Evolutionary conservation across 1,140 invertebrate species (phyloP), one percentile per base, ranked within the genome.

Genomic region (Sarcophaga bullata): DNA sequence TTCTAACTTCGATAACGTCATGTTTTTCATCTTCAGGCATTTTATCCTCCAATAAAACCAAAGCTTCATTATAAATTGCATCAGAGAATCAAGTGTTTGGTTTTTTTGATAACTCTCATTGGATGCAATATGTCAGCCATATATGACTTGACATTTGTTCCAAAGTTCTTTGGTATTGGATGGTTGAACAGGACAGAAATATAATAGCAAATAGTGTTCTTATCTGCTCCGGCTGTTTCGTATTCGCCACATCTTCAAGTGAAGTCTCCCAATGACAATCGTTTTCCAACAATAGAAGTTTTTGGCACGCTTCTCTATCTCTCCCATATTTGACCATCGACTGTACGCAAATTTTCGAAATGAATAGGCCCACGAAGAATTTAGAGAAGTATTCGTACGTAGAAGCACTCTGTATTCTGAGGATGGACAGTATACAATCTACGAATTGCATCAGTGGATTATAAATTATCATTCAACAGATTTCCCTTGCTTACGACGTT

Each of bases 291-390:
- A 91, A 85, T 73, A 85, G 80, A 49, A 90, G 81, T 80, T 84
- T 83, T 82, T 86, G 86, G 85, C 90, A 92, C 50, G 90, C 90
- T n/a, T n/a, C n/a, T n/a, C n/a, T n/a, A n/a, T n/a, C n/a, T n/a
- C n/a, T n/a, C n/a, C n/a, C n/a, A n/a, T n/a, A n/a, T n/a, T n/a
- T n/a, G n/a, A n/a, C n/a, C n/a, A n/a, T n/a, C n/a, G n/a, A n/a
- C n/a, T n/a, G n/a, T n/a, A n/a, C n/a, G n/a, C n/a, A n/a, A n/a
- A n/a, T n/a, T n/a, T n/a, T n/a, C n/a, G n/a, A n/a, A n/a, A n/a
- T n/a, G n/a, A n/a, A n/a, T n/a, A n/a, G n/a, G n/a, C n/a, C n/a
- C n/a, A n/a, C n/a, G n/a, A n/a, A n/a, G n/a, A n/a, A n/a, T n/a
- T n/a, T n/a, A n/a, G n/a, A n/a, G n/a, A n/a, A n/a, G n/a, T n/a